A percentile compares a stretch with the other conserved stretches of the same genome.
phyloP scores from a whole-genome alignment of 2,888 invertebrate species.

The Pyralis farinalis region DNA sequence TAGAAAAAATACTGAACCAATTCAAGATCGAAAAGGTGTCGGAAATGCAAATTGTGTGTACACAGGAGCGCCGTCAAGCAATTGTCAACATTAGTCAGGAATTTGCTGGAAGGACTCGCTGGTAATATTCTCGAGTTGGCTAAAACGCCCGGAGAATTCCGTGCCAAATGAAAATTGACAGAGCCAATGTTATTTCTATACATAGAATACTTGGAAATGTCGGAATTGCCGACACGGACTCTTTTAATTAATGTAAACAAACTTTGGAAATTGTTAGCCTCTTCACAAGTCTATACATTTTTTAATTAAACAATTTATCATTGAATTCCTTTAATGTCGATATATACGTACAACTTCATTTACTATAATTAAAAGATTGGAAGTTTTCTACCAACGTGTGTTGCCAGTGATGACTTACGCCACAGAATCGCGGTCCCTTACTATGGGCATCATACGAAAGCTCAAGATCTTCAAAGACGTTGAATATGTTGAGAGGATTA shows the following conservation, averaged over 20 bases:
- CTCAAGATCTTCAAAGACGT: too few species aligned
- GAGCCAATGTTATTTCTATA: not conserved
- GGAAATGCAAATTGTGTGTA: conserved; percentile 48
- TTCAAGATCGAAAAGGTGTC: conserved; percentile 37
- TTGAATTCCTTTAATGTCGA: too few species aligned
- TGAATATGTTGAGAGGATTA: too few species aligned
- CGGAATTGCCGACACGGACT: not conserved
- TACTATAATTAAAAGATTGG: too few species aligned
- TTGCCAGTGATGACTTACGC: too few species aligned
- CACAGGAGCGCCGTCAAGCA: conserved; percentile 33
- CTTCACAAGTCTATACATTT: too few species aligned
- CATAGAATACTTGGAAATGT: not conserved
- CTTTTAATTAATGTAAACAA: not conserved
- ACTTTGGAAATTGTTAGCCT: too few species aligned
- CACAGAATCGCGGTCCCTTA: too few species aligned
- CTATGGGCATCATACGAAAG: too few species aligned
- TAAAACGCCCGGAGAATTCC: not conserved
- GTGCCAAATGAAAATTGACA: not conserved
- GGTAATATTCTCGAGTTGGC: not conserved
- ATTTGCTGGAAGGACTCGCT: not conserved
- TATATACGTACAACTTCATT: too few species aligned
- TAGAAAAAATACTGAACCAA: conserved; percentile 32
- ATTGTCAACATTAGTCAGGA: conserved; percentile 32
- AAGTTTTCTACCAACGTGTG: too few species aligned
- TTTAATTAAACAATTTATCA: too few species aligned